A percentile compares a stretch with the other conserved stretches of the same genome.
Evolutionary conservation across 2,888 invertebrate genomes (phyloP).

Genomic region (Neoscelio sp.): DNA sequence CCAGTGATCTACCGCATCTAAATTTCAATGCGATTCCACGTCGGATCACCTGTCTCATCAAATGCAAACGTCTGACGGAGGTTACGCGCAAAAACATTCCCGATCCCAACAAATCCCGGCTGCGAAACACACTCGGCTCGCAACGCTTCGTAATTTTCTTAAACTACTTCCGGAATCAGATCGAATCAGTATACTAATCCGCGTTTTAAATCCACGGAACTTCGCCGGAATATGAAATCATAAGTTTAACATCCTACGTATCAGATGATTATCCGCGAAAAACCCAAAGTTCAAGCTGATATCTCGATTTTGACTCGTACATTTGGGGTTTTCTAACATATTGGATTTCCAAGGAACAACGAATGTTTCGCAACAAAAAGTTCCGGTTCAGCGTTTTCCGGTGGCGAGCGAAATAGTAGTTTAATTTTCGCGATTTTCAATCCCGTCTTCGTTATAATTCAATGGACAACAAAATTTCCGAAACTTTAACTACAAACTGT

Average conservation of each 20-base stretch:
- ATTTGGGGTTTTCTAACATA: too few species aligned
- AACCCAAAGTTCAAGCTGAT: neutral
- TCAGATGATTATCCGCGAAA: conserved; percentile 2
- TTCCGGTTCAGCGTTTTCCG: neutral
- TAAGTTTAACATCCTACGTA: neutral
- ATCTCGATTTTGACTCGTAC: neutral
- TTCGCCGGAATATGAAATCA: conserved; percentile 22
- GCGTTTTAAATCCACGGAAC: conserved; percentile 12
- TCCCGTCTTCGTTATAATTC: neutral
- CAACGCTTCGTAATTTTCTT: too few species aligned
- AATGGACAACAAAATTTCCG: conserved; percentile 15
- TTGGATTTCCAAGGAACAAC: too few species aligned
- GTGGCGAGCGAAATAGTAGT: too few species aligned
- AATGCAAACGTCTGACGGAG: neutral
- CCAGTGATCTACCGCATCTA: conserved; percentile 8
- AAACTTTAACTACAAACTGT: conserved; percentile 7
- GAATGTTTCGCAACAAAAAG: neutral
- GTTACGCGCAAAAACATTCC: conserved; percentile 15
- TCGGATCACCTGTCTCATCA: conserved; percentile 26
- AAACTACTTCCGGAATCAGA: too few species aligned
- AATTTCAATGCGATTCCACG: conserved; percentile 33
- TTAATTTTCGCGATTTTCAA: neutral
- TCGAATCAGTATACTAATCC: too few species aligned
- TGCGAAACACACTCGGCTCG: too few species aligned
- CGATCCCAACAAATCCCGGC: neutral